Evolutionary conservation across 2,888 invertebrate genomes (phyloP).

Genomic region (Drosophila ustulata): DNA sequence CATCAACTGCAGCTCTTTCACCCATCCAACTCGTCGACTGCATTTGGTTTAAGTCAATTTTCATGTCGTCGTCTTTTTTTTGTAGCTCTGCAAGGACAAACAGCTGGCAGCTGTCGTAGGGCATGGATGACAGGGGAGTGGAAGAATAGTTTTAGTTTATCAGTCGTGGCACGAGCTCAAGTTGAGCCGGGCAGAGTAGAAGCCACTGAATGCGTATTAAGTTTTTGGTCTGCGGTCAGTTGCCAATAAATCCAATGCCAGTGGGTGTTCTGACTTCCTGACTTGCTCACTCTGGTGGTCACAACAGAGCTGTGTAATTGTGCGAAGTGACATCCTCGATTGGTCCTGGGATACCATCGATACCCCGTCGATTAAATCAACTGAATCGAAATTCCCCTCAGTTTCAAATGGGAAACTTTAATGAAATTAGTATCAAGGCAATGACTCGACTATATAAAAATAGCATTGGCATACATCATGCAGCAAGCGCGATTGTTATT

Average conservation of each 20-base stretch:
- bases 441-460: slow-evolving; percentile 14
- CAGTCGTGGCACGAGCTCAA: slow-evolving; percentile 36
- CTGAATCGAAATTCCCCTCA: slow-evolving; percentile 39
- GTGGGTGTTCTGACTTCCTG: slow-evolving; percentile 36
- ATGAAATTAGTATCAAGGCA: slow-evolving; percentile 30
- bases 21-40: slow-evolving; percentile 15
- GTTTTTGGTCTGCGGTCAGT: slow-evolving; percentile 58
- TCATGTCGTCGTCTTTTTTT: slow-evolving; percentile 18
- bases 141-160: slow-evolving; percentile 49
- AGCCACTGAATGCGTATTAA: slow-evolving; percentile 61
- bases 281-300: too few relatives aligned
- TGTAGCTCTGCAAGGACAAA: slow-evolving; percentile 20
- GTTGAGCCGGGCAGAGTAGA: slow-evolving; percentile 28
- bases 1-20: slow-evolving; percentile 4
- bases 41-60: slow-evolving; percentile 55
- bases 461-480: slow-evolving; percentile 39
- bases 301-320: slow-evolving; percentile 46
- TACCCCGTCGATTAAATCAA: slow-evolving; percentile 43
- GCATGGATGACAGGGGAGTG: slow-evolving; percentile 6
- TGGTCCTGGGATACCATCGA: slow-evolving; percentile 2
- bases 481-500: slow-evolving; percentile 43
- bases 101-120: slow-evolving; percentile 4
- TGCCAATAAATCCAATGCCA: slow-evolving; percentile 66
- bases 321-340: slow-evolving; percentile 39
- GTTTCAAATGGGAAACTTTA: slow-evolving; percentile 32